phyloP scores from a whole-genome alignment of 2,888 invertebrate genomes.

The Endotricha flammealis region DNA sequence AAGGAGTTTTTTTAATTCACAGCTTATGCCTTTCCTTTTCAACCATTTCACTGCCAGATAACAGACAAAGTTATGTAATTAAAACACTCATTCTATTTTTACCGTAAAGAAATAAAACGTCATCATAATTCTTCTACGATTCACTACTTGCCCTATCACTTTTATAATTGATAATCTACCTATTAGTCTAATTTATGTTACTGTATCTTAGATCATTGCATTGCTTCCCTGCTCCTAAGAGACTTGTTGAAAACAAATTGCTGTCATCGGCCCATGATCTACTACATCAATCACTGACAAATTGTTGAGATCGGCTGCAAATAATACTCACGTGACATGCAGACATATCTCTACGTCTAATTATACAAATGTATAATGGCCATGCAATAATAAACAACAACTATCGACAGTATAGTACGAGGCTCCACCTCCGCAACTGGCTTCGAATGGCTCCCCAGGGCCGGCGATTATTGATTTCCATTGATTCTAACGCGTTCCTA shows the following conservation, averaged over 20 bases:
- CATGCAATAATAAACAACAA: conserved; percentile 17
- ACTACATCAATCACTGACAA: conserved; percentile 16
- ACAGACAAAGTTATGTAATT: no score
- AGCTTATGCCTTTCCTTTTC: no score
- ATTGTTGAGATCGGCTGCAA: conserved; percentile 17
- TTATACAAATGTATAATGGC: neutral
- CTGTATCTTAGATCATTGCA: no score
- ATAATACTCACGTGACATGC: conserved; percentile 4
- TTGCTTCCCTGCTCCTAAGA: no score
- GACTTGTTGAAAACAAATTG: conserved; percentile 9
- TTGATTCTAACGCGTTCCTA: conserved; percentile 68
- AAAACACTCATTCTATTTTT: no score
- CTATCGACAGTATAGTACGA: conserved; percentile 21
- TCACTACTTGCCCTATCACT: neutral
- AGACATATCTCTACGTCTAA: conserved; percentile 5
- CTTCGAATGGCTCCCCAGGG: conserved; percentile 59
- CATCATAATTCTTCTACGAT: no score
- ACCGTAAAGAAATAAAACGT: no score
- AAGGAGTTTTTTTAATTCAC: no score
- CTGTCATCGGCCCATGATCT: conserved; percentile 10
- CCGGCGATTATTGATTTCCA: conserved; percentile 60
- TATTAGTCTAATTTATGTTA: no score
- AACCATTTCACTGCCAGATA: no score
- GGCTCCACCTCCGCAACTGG: conserved; percentile 35
- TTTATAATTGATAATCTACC: neutral